phyloP scores from a whole-genome alignment of 2,888 invertebrate genomes.

The Netelia fuscicornis region DNA sequence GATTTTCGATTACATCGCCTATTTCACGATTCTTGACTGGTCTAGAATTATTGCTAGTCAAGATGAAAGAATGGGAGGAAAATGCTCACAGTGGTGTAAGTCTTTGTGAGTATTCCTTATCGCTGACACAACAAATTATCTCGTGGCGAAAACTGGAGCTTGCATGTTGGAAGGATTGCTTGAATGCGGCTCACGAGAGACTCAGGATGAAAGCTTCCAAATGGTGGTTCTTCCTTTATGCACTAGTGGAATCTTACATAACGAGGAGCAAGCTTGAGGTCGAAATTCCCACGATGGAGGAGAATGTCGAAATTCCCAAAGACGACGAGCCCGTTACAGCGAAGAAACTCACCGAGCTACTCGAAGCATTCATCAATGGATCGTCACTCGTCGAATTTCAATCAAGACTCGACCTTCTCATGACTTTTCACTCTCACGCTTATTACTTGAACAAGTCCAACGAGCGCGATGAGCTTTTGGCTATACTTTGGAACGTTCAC shows the following conservation, averaged over 20 bases:
- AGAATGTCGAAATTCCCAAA: slow-evolving; percentile 71
- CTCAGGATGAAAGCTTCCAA: slow-evolving; percentile 90
- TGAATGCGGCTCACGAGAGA: slow-evolving; percentile 89
- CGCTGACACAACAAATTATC: slow-evolving; percentile 93
- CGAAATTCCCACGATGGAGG: slow-evolving; percentile 74
- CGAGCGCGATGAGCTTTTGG: slow-evolving; percentile 86
- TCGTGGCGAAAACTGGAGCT: slow-evolving; percentile 97
- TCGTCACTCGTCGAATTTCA: slow-evolving; percentile 94
- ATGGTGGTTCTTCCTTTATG: slow-evolving; percentile 96
- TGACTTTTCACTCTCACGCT: slow-evolving; percentile 93
- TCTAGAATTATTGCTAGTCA: slow-evolving; percentile 94
- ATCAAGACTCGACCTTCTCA: slow-evolving; percentile 91
- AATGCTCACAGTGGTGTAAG: slow-evolving; percentile 95
- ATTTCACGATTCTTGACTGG: slow-evolving; percentile 95
- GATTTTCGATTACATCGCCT: slow-evolving; percentile 92
- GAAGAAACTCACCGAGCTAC: slow-evolving; percentile 86
- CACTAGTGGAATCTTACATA: slow-evolving; percentile 89
- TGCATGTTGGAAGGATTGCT: slow-evolving; percentile 93
- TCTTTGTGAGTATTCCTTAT: slow-evolving; percentile 90
- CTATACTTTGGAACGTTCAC: slow-evolving; percentile 92
- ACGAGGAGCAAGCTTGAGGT: slow-evolving; percentile 63
- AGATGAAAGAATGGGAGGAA: slow-evolving; percentile 96
- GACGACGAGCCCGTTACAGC: slow-evolving; percentile 75
- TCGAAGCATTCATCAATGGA: slow-evolving; percentile 93
- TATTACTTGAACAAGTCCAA: slow-evolving; percentile 86